A percentile compares a stretch with the other conserved stretches of the same genome.
Evolutionary conservation across 2,113 vertebrate species (phyloP).

Genomic region (Epinephelus fuscoguttatus): DNA sequence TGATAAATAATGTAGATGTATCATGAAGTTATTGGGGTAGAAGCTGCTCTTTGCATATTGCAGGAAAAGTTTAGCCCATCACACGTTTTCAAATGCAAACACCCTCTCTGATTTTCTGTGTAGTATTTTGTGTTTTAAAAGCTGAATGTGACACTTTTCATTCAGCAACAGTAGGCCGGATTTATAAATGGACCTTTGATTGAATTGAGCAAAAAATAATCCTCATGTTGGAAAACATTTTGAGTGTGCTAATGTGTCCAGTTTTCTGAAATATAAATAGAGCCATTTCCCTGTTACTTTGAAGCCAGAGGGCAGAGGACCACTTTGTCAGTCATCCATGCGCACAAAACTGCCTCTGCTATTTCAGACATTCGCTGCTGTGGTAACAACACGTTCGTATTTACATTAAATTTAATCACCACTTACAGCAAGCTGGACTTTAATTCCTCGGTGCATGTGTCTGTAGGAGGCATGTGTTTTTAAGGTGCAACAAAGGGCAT

Average conservation of each 20-base stretch:
- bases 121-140: neutral
- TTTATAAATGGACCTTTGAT: slow-evolving; percentile 20
- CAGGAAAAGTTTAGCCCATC: neutral
- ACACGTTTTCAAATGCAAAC: neutral
- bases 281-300: slow-evolving; percentile 16
- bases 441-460: slow-evolving; percentile 22
- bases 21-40: slow-evolving; percentile 69
- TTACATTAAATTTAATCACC: slow-evolving; percentile 11
- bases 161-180: neutral
- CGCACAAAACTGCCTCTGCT: slow-evolving; percentile 4
- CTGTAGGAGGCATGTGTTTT: neutral
- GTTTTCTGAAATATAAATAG: slow-evolving; percentile 16
- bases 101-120: slow-evolving; percentile 2
- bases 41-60: slow-evolving; percentile 49
- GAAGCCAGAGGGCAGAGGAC: slow-evolving; percentile 29
- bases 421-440: neutral
- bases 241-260: slow-evolving; percentile 20
- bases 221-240: neutral
- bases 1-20: slow-evolving; percentile 73
- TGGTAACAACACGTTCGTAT: slow-evolving; percentile 7
- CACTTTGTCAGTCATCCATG: slow-evolving; percentile 38
- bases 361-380: slow-evolving; percentile 38
- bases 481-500: slow-evolving; percentile 6
- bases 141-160: slow-evolving; percentile 13
- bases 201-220: neutral